Evolutionary conservation across 2,797 vertebrate species (phyloP).

Genomic region (Gymnopithys bicolor): DNA sequence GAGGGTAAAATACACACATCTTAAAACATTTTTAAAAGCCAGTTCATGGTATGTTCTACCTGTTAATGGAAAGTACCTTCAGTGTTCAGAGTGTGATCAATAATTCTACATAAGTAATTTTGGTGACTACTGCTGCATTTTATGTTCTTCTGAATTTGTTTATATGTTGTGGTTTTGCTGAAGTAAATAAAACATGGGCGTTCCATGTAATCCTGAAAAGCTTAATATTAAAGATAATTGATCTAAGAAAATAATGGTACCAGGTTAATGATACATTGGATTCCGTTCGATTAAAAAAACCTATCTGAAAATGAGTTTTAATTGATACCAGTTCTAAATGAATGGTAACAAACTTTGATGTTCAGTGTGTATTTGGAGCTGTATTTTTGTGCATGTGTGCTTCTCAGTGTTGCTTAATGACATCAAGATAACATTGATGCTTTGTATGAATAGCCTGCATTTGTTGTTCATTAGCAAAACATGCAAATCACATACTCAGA

Average conservation of each 20-base stretch:
- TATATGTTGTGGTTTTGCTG: background rate
- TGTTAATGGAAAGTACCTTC: background rate
- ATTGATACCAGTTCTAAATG: background rate
- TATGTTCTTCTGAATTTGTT: background rate
- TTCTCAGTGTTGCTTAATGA: background rate
- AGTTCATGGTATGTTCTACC: rapidly evolving
- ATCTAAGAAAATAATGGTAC: background rate
- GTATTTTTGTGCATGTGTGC: background rate
- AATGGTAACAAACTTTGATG: background rate
- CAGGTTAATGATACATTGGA: background rate
- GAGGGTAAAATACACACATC: background rate
- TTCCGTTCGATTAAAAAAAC: background rate
- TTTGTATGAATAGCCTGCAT: background rate
- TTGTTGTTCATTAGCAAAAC: background rate
- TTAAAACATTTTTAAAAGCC: background rate
- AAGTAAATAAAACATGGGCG: background rate
- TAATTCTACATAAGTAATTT: background rate
- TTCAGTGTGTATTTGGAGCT: background rate
- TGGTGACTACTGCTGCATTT: background rate
- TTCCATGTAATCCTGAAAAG: background rate
- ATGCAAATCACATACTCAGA: background rate
- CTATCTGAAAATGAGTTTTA: background rate
- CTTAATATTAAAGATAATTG: background rate
- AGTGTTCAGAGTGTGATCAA: background rate
- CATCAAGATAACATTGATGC: background rate